Conservation (phyloP, 2,797 vertebrate genomes). For the Siniperca scherzeri region DNA sequence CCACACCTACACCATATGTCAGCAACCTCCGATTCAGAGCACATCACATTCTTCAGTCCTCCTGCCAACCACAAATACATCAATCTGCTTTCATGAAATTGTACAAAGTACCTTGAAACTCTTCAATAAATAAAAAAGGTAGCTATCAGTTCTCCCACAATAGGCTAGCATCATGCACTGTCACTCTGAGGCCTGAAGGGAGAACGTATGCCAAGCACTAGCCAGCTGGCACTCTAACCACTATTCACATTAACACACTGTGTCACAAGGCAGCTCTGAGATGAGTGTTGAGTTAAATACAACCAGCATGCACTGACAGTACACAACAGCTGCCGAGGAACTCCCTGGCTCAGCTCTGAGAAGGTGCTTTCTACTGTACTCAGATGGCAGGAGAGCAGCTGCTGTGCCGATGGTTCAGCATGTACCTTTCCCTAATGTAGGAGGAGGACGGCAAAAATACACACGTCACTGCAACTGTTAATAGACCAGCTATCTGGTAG, state of each 20-base stretch:
- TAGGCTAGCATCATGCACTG: constrained; percentile 48
- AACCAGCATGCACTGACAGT: constrained; percentile 42
- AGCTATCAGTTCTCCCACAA: constrained; percentile 49
- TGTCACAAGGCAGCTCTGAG: constrained; percentile 55
- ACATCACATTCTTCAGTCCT: constrained; percentile 18
- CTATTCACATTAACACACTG: constrained; percentile 58
- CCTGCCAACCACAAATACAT: constrained; percentile 40
- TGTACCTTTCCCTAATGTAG: constrained; percentile 46
- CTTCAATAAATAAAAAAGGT: constrained; percentile 44
- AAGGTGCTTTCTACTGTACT: constrained; percentile 73
- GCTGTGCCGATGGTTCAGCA: constrained; percentile 60
- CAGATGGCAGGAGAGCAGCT: constrained; percentile 68
- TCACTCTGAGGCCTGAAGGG: constrained; percentile 61
- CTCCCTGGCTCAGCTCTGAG: constrained; percentile 54
- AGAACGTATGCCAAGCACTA: constrained; percentile 37
- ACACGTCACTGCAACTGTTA: constrained; percentile 52
- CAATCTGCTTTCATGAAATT: constrained; percentile 39
- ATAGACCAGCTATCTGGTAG: constrained; percentile 58
- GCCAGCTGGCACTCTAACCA: constrained; percentile 60
- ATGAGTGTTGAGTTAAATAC: constrained; percentile 39
- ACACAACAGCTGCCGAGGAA: constrained; percentile 70
- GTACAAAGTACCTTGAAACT: constrained; percentile 45
- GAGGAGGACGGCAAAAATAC: constrained; percentile 56
- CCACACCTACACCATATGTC: constrained; percentile 42
- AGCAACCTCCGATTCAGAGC: constrained; percentile 46